A percentile compares a stretch with the other conserved stretches of the same genome.
Evolutionary conservation across 2,797 vertebrate genomes (phyloP).

Genomic region (Glyptemys insculpta): DNA sequence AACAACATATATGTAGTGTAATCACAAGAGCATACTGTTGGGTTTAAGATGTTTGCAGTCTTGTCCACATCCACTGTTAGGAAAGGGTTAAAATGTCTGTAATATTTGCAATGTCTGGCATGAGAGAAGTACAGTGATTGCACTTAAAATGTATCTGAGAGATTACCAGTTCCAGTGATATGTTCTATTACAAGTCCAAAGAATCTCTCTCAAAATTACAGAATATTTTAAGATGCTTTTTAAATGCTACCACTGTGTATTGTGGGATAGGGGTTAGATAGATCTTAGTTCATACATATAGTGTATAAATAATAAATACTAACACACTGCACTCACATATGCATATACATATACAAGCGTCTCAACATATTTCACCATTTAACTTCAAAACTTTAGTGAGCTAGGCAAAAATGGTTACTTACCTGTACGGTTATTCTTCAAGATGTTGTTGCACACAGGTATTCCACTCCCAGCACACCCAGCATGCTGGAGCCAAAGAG

Average conservation of each 20-base stretch:
- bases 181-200: background rate
- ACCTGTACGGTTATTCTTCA: background rate
- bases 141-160: background rate
- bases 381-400: background rate
- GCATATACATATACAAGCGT: background rate
- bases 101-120: background rate
- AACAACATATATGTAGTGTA: accelerated
- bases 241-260: background rate
- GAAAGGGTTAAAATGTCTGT: background rate
- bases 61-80: background rate
- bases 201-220: background rate
- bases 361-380: background rate
- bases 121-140: accelerated
- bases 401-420: background rate
- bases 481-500: background rate
- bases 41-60: background rate
- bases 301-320: background rate
- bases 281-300: background rate
- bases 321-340: background rate
- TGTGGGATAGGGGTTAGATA: background rate
- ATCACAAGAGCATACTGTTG: accelerated
- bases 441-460: background rate
- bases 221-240: background rate
- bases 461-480: no score
- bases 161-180: background rate